Base-by-base conservation (phyloP, 2,888 invertebrate species). In the Xanthorhoe designata region DNA sequence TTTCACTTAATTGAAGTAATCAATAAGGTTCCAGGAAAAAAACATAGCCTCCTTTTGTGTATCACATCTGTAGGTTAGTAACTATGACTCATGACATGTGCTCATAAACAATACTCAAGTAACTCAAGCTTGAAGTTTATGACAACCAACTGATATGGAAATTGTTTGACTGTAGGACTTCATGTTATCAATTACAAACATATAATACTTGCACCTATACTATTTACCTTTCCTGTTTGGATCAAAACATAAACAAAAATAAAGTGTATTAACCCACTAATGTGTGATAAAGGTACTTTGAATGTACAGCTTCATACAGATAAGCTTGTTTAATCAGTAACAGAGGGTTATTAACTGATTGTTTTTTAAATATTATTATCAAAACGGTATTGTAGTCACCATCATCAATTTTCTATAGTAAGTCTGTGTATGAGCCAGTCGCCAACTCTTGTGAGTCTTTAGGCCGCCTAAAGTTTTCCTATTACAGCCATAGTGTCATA, bases 291-390 rank as follows among this genome's bases (percentile, higher is more conserved):
- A 42, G 13, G 13, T 13, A 42, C 71, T 68, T 24, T 24, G 24
- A 3, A 24, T 38, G 51, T 72, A 64, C 74, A 77, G 63, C 67
- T 66, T 74, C 62, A 76, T 67, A 64, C 13, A 69, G 86, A 87
- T 87, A 86, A 85, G 73, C 9, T 32, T 78, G 76, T 78, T 78
- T 42, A 54, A 64, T 57, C 66, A 57, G 38, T 54, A 61, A 50
- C 49, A 61, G 57, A 57, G 47, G 51, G 15, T 58, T 15, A 32
- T 32, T 32, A 32, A 59, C 50, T 53, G 7, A 64, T 57, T 58
- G 32, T 32, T 15, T 57, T 51, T n/a, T 51, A 24, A 15, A 5
- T 24, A 24, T 47, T 47, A 42, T 1, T 13, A 42, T 7, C 1
- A 1, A 15, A 47, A 47, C 0, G 7, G 15, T 47, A 17, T 6